Percentiles rank a stretch among this genome's conserved stretches.
Conservation (phyloP, 2,888 invertebrate species). For the Carterocephalus palaemon region DNA sequence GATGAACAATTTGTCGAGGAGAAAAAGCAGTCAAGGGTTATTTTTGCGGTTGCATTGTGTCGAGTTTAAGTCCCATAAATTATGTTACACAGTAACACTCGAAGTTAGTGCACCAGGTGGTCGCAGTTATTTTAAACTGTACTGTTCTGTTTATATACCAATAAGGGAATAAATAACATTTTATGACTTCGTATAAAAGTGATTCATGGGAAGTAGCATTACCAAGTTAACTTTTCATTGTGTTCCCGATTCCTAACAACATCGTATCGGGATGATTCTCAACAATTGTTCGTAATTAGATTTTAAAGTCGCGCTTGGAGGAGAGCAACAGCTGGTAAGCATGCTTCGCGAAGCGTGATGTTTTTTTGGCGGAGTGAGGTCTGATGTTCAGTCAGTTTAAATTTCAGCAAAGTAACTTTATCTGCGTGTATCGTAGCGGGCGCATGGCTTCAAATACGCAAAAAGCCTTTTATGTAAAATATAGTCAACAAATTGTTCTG, state of each 20-base stretch:
- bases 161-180: slow-evolving; percentile 66
- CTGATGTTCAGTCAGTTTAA: slow-evolving; percentile 57
- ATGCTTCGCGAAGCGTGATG: slow-evolving; percentile 65
- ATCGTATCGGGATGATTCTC: slow-evolving; percentile 12
- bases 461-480: not conserved
- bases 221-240: slow-evolving; percentile 38
- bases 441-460: slow-evolving; percentile 7
- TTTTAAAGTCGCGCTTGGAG: slow-evolving; percentile 5
- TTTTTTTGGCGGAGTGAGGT: slow-evolving; percentile 65
- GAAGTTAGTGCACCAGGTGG: slow-evolving; percentile 69
- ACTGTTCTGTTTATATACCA: slow-evolving; percentile 62
- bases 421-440: slow-evolving; percentile 50
- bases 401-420: slow-evolving; percentile 66
- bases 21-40: slow-evolving; percentile 70
- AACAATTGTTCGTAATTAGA: slow-evolving; percentile 23
- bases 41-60: slow-evolving; percentile 71
- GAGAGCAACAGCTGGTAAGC: slow-evolving; percentile 55
- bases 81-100: slow-evolving; percentile 54
- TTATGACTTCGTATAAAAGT: slow-evolving; percentile 58
- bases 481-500: not conserved
- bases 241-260: slow-evolving; percentile 30
- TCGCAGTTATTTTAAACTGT: slow-evolving; percentile 57
- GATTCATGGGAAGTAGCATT: slow-evolving; percentile 53
- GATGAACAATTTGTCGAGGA: slow-evolving; percentile 55
- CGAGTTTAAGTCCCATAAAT: slow-evolving; percentile 60